Evolutionary conservation across 2,888 invertebrate genomes (phyloP).

Genomic region (Ichneumon xanthorius): DNA sequence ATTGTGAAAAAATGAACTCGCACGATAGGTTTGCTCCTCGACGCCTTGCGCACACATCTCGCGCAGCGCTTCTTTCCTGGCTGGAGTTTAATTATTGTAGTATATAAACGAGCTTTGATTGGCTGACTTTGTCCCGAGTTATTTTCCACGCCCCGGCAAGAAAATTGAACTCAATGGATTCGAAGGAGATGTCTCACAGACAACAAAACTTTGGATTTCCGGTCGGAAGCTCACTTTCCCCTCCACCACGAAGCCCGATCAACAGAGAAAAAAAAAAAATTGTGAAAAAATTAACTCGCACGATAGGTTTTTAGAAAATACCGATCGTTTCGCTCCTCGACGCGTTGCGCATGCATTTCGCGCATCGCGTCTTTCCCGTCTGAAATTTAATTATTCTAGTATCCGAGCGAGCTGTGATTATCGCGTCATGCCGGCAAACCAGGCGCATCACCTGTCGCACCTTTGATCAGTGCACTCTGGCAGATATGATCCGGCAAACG

Average conservation of each 20-base stretch:
- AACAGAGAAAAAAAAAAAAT: background rate
- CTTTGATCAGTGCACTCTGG: conserved; percentile 75
- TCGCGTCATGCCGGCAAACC: conserved; percentile 81
- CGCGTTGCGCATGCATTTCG: conserved; percentile 23
- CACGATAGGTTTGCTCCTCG: background rate
- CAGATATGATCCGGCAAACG: conserved; percentile 36
- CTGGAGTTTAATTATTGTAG: conserved; percentile 82
- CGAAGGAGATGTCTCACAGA: background rate
- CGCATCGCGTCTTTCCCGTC: conserved; percentile 62
- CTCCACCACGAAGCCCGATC: background rate
- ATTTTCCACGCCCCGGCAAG: no score
- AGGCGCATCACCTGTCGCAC: conserved; percentile 81
- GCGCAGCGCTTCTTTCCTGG: conserved; percentile 62
- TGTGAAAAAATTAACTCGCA: background rate
- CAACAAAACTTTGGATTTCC: background rate
- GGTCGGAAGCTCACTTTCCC: background rate
- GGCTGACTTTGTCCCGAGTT: no score
- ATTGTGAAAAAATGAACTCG: background rate
- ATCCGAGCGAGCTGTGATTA: conserved; percentile 80
- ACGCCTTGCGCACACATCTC: conserved; percentile 25
- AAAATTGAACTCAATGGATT: background rate
- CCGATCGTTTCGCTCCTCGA: background rate
- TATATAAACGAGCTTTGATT: conserved; percentile 79
- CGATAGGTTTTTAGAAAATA: background rate
- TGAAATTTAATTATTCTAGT: conserved; percentile 82